These are phyloP conservation scores for Chesias legatella DNA, from an alignment of 2,888 invertebrate genomes.

Conservation along the genomic window DNA sequence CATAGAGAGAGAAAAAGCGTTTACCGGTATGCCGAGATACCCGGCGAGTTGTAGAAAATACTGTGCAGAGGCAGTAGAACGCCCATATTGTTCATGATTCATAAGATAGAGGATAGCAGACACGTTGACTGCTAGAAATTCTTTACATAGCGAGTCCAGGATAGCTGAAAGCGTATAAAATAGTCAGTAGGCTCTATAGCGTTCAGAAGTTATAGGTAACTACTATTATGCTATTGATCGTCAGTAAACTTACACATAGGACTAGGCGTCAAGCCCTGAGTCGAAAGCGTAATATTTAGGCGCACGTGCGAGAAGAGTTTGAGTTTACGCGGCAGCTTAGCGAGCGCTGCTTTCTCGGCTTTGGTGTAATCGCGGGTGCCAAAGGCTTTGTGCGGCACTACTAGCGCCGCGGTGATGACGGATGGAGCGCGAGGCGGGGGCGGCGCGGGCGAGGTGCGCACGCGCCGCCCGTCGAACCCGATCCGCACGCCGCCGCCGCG, in stretches of 20 bases:
- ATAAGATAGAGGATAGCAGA: constrained; percentile 96
- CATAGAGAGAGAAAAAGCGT: constrained; percentile 39
- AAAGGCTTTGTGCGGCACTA: constrained; percentile 88
- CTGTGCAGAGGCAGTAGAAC: constrained; percentile 95
- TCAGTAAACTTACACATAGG: constrained; percentile 84
- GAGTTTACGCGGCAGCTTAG: constrained; percentile 83
- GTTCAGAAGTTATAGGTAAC: constrained; percentile 22
- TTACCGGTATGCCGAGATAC: constrained; percentile 94
- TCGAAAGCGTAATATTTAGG: constrained; percentile 84
- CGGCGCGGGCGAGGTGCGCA: constrained; percentile 69
- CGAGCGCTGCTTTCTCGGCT: constrained; percentile 84
- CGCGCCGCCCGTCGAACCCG: constrained; percentile 61
- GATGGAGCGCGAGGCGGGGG: constrained; percentile 70
- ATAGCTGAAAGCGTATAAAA: constrained; percentile 85
- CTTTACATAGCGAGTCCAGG: constrained; percentile 92
- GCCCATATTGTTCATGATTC: constrained; percentile 96
- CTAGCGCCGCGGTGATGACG: constrained; percentile 84
- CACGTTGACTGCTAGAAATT: constrained; percentile 93
- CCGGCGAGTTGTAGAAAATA: constrained; percentile 96
- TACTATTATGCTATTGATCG: background rate
- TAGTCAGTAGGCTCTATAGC: constrained; percentile 35
- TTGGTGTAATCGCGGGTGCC: constrained; percentile 86
- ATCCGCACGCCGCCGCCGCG: constrained; percentile 65
- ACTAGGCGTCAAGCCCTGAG: constrained; percentile 87
- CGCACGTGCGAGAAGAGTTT: constrained; percentile 85